Evolutionary conservation across 2,888 invertebrate genomes (phyloP), one percentile per base, ranked within the genome.

Genomic region (Spisula solida): DNA sequence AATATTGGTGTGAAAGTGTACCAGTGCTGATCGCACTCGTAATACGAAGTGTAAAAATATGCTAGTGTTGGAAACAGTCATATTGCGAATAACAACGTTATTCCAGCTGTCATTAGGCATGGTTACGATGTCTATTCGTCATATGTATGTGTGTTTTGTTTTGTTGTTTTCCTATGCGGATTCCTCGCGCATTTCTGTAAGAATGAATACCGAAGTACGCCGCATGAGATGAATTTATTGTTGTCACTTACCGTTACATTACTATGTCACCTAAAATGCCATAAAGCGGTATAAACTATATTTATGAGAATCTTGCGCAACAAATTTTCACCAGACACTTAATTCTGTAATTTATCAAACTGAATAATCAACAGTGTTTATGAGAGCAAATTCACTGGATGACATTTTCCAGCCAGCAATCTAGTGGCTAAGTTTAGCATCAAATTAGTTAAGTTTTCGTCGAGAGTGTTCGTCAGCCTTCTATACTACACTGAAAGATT

Each of bases 291-390:
- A 66, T 56, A 56, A 16, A 66, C n/a, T 10, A 66, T 25, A 66
- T 66, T 66, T 66, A 66, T 66, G 12, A n/a, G 60, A 66, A n/a
- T 66, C 25, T 25, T 66, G n/a, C n/a, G n/a, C 60, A 66, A 66
- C n/a, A 25, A 25, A 66, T 66, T 56, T 66, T 10, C 60, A 25
- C 25, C 60, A 66, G 25, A 25, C n/a, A 66, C n/a, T 66, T 66
- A 66, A 25, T 66, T 66, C 25, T 66, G 60, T 25, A 25, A 66
- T 66, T 25, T 66, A 66, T 66, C 60, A 66, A 66, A 66, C 25
- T 66, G n/a, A 25, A 66, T 66, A 66, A 66, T 66, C 60, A 25
- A 66, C n/a, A 6, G 25, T 66, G 31, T 34, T 31, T 31, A 75
- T 18, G 75, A 75, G 75, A 18, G 18, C 18, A 75, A 75, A 75